Conservation (phyloP, 2,797 vertebrate species). For the Cyclopterus lumpus region DNA sequence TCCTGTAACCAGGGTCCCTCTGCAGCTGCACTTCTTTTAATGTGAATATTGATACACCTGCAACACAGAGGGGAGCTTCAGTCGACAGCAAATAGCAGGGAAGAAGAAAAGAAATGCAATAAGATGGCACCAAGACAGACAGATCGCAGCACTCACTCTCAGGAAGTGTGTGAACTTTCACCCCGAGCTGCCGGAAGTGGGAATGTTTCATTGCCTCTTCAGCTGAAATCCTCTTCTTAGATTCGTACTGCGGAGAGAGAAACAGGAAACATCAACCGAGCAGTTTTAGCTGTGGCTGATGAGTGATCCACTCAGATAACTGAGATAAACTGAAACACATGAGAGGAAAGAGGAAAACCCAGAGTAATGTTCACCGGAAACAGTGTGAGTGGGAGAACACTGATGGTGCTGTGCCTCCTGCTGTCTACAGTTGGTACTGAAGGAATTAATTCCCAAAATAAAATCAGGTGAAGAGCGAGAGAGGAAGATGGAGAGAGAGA, state of each 20-base stretch:
- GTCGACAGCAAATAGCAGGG: not conserved
- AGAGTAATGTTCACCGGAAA: not conserved
- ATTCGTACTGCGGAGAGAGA: constrained; percentile 88
- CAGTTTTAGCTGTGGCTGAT: not conserved
- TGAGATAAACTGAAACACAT: not conserved
- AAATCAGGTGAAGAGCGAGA: not conserved
- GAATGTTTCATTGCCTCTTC: constrained; percentile 98
- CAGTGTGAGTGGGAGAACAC: not conserved
- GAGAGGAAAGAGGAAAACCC: not conserved
- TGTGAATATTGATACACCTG: constrained; percentile 97
- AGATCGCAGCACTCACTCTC: constrained; percentile 88
- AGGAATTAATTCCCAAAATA: not conserved
- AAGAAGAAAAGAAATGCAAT: not conserved
- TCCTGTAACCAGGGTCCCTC: constrained; percentile 99
- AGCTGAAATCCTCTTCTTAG: constrained; percentile 97
- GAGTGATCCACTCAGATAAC: not conserved
- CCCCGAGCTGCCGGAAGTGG: constrained; percentile 96
- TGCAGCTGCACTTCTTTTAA: constrained; percentile 98
- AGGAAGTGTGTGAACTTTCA: constrained; percentile 89
- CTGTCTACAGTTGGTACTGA: constrained; percentile 48
- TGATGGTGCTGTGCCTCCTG: constrained; percentile 50
- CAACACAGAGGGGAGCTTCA: constrained; percentile 30
- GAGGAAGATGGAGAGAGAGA: too few species aligned
- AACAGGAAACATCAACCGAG: constrained; percentile 15
- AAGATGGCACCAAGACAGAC: not conserved